Base-by-base conservation (phyloP, 1,140 invertebrate species). In the Bombus picipes region DNA sequence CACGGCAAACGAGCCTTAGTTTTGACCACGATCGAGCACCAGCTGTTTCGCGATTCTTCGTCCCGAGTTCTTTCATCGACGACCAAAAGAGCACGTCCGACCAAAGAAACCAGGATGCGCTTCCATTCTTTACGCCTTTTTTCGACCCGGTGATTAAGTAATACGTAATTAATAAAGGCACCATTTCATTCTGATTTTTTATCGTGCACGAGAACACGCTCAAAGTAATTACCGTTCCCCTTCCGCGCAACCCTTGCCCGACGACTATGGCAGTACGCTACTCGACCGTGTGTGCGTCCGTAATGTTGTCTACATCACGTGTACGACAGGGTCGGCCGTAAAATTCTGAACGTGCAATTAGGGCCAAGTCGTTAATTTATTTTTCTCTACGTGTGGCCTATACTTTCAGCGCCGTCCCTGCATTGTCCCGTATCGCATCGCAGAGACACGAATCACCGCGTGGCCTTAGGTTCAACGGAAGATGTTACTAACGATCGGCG, bases 261-360 rank as follows among this genome's bases (percentile, higher is more conserved):
- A 9, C 37, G 32, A 9, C 57, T 18, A 43, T 66, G 57, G 28
- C 9, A n/a, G 57, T 47, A 28, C 43, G 22, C 28, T 22, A 22
- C 59, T 62, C 32, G 59, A 79, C 13, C 22, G 53, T 75, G 76
- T 81, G n/a, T 2, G n/a, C n/a, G 59, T 83, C 81, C 70, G 89
- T 88, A 88, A 82, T 89, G 82, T 82, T 72, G 87, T 82, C 82
- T 76, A 62, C 79, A 81, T 89, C 86, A 68, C 71, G 79, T 62
- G 80, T 88, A 88, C 81, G 86, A 90, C 88, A 86, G 86, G 88
- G 68, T 88, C 83, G 77, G 81, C 83, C 87, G 81, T 90, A 90
- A 90, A 90, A 90, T 88, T 90, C 81, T 86, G 81, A 90, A 90
- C 89, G 89, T 90, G 87, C 89, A 90, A 90, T 90, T 90, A 90